Percentiles rank a stretch among this genome's conserved stretches.
phyloP scores from a whole-genome alignment of 2,888 invertebrate genomes.

The Camptogramma bilineatum region DNA sequence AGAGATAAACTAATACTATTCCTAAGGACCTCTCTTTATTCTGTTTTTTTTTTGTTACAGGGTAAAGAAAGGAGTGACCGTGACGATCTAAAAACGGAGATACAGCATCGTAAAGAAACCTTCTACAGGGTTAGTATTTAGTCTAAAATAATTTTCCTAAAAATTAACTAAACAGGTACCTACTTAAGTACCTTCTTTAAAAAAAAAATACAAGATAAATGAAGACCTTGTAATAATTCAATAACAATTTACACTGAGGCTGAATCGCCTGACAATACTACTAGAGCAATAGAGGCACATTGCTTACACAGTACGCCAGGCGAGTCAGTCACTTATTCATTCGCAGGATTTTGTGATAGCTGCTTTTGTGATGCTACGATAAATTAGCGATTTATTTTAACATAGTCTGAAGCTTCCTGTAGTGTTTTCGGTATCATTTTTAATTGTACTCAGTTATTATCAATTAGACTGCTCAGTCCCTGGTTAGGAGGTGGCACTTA shows the following conservation, averaged over 20 bases:
- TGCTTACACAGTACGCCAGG: background rate
- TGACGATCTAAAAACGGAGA: constrained; percentile 79
- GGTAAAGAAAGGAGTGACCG: constrained; percentile 77
- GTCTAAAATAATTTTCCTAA: background rate
- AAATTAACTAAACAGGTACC: no score
- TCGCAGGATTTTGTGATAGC: no score
- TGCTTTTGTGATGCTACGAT: no score
- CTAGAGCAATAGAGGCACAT: background rate
- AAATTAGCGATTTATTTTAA: no score
- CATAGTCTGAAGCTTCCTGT: no score
- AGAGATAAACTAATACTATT: background rate
- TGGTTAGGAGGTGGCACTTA: no score
- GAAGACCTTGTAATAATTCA: no score
- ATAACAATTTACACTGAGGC: background rate
- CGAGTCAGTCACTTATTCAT: background rate
- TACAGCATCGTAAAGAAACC: constrained; percentile 82
- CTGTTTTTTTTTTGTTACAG: constrained; percentile 67
- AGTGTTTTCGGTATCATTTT: no score
- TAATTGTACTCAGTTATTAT: no score
- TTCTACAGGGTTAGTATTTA: constrained; percentile 72
- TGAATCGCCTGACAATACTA: background rate
- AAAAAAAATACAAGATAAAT: no score
- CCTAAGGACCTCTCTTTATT: background rate
- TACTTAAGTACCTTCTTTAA: no score
- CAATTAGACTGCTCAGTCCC: no score